Evolutionary conservation across 2,113 vertebrate genomes (phyloP), one percentile per base, ranked within the genome.

Genomic region (Trichechus manatus): DNA sequence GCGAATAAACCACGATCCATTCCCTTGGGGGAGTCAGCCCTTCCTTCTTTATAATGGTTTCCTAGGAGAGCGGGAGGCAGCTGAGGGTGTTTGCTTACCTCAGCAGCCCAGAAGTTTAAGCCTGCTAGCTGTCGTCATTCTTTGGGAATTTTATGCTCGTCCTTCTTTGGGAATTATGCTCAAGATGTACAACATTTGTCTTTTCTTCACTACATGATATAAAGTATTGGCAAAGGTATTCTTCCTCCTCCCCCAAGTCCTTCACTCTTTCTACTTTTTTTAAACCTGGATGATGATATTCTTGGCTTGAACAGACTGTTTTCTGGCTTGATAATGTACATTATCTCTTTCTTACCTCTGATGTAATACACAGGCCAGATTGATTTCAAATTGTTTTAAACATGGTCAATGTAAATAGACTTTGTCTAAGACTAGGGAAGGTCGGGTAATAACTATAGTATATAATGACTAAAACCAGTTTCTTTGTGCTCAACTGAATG

Each of bases 321-420:
- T 91, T 95, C 82, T 78, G 79, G 11, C 33, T 81, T 77, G 13
- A 39, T 42, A 29, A 33, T 81, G 42, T 42, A 59, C 4, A 66
- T 74, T 72, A 56, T 33, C 33, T 56, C 44, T 66, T 94, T 53
- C 44, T 61, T 96, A 70, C 61, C 42, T 93, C 68, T 15, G 81
- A 15, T 88, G 50, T 17, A 79, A 25, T 9, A 9, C 22, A 27
- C 31, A 63, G 75, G 63, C 63, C 39, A 86, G 50, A n/a, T 15
- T 56, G 59, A 61, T 56, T 96, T 93, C 31, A 59, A 82, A n/a
- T 95, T 72, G 27, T 47, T 82, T 87, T 74, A 74, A 92, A 78
- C 23, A 61, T 47, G 86, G 27, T 94, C 68, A 88, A 3, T 61
- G 25, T 36, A 63, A 90, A 81, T 14, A 92, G 72, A 29, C 20